Evolutionary conservation across 92 coral and sea anemone species (phyloP).

Genomic region (Anthopleura xanthogrammica): DNA sequence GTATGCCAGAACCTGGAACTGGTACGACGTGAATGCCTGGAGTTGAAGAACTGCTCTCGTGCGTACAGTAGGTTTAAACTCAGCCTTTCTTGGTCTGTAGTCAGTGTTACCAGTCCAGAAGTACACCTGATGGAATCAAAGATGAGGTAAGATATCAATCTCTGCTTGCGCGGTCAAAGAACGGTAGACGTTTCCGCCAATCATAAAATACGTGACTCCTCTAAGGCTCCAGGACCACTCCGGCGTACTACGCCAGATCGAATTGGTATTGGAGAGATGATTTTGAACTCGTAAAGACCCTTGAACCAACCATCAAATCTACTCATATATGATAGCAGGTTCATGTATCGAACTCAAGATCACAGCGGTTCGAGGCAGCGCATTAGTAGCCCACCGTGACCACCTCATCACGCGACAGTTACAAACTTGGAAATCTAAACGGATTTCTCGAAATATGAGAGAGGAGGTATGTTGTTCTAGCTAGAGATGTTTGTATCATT

Average conservation of each 20-base stretch:
- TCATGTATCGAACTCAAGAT: no score
- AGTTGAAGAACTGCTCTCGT: conserved; percentile 68
- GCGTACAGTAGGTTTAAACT: conserved; percentile 50
- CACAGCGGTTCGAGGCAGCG: no score
- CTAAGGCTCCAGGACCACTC: no score
- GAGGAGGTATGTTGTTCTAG: neutral
- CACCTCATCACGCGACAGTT: no score
- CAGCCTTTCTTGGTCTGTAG: conserved; percentile 59
- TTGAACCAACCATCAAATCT: no score
- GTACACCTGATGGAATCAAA: conserved; percentile 54
- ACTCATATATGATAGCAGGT: no score
- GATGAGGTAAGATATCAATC: neutral
- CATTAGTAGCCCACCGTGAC: no score
- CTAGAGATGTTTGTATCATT: neutral
- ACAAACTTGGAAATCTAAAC: neutral
- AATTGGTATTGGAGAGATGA: no score
- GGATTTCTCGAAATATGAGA: neutral
- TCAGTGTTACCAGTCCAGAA: conserved; percentile 73
- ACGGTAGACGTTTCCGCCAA: neutral
- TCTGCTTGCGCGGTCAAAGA: neutral
- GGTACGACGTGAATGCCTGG: conserved; percentile 73
- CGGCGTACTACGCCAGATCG: no score
- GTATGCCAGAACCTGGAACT: conserved; percentile 93
- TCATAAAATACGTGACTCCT: no score
- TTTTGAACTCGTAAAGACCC: no score